Evolutionary conservation across 1,140 invertebrate species (phyloP).

Genomic region (Nebria ingens): DNA sequence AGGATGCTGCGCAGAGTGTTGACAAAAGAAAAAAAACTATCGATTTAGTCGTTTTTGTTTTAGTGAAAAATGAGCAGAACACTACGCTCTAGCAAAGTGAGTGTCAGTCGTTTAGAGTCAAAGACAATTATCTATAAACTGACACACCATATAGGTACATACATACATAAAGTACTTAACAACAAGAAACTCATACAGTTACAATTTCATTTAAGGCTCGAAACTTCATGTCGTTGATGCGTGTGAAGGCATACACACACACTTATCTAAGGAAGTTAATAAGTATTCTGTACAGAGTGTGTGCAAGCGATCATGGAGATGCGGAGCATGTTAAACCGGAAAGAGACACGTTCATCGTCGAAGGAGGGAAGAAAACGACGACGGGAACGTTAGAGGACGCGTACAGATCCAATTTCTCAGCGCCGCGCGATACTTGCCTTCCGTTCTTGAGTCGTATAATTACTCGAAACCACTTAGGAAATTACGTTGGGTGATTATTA

Average conservation of each 20-base stretch:
- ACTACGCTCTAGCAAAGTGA: background rate
- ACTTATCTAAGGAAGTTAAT: too few relatives aligned
- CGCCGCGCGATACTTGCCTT: background rate
- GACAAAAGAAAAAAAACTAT: slow-evolving; percentile 4
- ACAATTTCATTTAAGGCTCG: too few relatives aligned
- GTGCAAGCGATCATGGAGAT: background rate
- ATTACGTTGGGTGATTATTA: slow-evolving; percentile 4
- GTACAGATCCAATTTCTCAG: slow-evolving; percentile 5
- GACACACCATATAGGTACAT: too few relatives aligned
- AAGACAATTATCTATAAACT: too few relatives aligned
- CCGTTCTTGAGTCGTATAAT: background rate
- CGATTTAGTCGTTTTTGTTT: background rate
- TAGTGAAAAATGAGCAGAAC: background rate
- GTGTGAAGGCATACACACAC: too few relatives aligned
- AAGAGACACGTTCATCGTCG: too few relatives aligned
- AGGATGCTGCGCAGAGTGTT: background rate
- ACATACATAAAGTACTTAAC: too few relatives aligned
- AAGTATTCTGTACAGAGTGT: background rate
- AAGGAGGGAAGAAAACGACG: background rate
- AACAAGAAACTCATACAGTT: too few relatives aligned
- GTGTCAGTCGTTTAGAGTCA: too few relatives aligned
- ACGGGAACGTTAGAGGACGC: background rate
- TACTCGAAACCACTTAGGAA: slow-evolving; percentile 9
- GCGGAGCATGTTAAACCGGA: background rate
- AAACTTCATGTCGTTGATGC: too few relatives aligned